Conservation (phyloP, 2,888 invertebrate species). For the Rapana venosa region DNA sequence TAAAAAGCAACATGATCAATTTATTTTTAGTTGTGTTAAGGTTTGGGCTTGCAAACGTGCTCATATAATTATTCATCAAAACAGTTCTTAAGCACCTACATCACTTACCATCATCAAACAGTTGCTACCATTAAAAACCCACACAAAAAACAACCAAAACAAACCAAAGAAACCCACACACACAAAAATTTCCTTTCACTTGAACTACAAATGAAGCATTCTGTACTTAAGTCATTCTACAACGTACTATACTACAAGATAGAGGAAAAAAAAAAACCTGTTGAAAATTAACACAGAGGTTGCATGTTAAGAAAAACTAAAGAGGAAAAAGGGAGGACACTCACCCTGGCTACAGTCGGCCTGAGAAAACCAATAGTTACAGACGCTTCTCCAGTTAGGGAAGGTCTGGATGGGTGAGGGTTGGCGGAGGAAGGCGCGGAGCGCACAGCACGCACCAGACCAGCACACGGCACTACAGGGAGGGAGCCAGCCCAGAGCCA, state of each 20-base stretch:
- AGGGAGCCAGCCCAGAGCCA: background rate
- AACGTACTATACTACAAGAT: background rate
- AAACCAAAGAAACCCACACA: too few relatives aligned
- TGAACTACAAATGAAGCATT: background rate
- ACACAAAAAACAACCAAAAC: too few relatives aligned
- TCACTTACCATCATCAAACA: too few relatives aligned
- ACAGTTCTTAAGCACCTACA: too few relatives aligned
- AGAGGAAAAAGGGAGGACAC: background rate
- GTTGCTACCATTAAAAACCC: too few relatives aligned
- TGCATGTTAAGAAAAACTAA: background rate
- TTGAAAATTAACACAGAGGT: too few relatives aligned
- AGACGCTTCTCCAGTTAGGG: conserved; percentile 37
- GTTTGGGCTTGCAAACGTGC: too few relatives aligned
- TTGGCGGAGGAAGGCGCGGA: background rate
- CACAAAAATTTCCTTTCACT: too few relatives aligned
- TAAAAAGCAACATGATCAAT: too few relatives aligned
- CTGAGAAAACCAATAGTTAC: conserved; percentile 15
- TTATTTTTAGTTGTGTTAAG: too few relatives aligned
- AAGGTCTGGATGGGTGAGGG: background rate
- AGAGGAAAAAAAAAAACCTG: background rate
- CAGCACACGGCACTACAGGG: conserved; percentile 40
- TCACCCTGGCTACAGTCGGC: conserved; percentile 23
- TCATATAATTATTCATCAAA: too few relatives aligned
- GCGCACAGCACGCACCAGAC: conserved; percentile 14
- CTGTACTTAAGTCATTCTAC: background rate